Evolutionary conservation across 2,113 vertebrate genomes (phyloP).

Genomic region (Tachuris rubrigastra): DNA sequence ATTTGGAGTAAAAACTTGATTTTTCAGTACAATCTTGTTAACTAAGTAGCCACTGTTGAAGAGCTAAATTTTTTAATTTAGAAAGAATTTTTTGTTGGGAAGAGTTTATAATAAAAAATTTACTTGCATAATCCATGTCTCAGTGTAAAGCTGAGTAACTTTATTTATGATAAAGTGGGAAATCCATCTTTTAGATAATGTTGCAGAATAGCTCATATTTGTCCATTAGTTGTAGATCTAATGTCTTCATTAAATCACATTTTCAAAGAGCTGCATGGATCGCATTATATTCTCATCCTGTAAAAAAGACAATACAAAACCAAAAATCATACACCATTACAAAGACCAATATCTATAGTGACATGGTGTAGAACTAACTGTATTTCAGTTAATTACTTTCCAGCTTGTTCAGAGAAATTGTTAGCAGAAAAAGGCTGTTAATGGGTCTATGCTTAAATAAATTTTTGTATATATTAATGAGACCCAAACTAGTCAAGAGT

Average conservation of each 20-base stretch:
- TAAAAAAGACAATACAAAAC: constrained; percentile 24
- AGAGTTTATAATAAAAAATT: constrained; percentile 66
- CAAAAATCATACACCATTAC: background rate
- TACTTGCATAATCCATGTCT: constrained; percentile 78
- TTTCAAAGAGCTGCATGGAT: constrained; percentile 99
- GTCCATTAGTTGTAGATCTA: constrained; percentile 54
- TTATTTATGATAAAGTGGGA: constrained; percentile 77
- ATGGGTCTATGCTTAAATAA: background rate
- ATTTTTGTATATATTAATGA: background rate
- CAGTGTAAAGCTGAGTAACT: constrained; percentile 77
- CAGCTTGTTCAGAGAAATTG: background rate
- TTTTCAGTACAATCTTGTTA: constrained; percentile 14
- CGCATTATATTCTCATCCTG: constrained; percentile 99
- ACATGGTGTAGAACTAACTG: background rate
- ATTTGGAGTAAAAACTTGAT: constrained; percentile 27
- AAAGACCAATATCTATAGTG: background rate
- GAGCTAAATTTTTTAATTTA: constrained; percentile 25
- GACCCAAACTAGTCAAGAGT: background rate
- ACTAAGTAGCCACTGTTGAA: constrained; percentile 23
- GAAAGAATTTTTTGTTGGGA: constrained; percentile 11
- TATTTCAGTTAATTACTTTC: background rate
- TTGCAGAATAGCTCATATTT: constrained; percentile 58
- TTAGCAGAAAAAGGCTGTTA: background rate
- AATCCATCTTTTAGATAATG: constrained; percentile 64
- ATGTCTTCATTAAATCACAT: constrained; percentile 87